Conservation (phyloP, 2,888 invertebrate genomes). For the Nomada ruficornis region DNA sequence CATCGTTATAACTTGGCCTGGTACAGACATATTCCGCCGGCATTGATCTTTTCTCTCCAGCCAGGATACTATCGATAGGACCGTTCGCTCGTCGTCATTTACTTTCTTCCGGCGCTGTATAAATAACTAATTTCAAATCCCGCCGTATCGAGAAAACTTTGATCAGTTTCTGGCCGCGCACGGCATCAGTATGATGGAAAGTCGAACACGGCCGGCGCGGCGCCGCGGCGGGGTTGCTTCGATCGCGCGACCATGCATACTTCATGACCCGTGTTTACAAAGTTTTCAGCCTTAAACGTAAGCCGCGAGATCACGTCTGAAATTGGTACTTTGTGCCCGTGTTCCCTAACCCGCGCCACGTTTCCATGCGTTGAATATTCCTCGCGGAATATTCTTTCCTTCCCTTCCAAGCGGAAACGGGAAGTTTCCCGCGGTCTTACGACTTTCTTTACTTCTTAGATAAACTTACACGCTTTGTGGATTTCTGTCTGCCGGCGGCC, state of each 20-base stretch:
- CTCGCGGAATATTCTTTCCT: not conserved
- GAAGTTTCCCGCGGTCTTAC: not conserved
- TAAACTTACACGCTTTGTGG: not conserved
- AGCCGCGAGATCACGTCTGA: slow-evolving; percentile 30
- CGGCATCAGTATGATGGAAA: slow-evolving; percentile 40
- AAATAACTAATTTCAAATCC: slow-evolving; percentile 81
- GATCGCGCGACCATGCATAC: slow-evolving; percentile 72
- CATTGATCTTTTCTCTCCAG: not conserved
- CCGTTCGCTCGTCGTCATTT: slow-evolving; percentile 33
- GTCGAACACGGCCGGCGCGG: slow-evolving; percentile 12
- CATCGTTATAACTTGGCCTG: too few relatives aligned
- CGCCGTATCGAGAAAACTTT: slow-evolving; percentile 80
- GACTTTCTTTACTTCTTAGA: not conserved
- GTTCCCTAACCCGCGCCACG: not conserved
- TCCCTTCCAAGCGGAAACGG: not conserved
- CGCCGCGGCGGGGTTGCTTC: slow-evolving; percentile 34
- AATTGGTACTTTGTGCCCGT: slow-evolving; percentile 20
- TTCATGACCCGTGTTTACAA: slow-evolving; percentile 65
- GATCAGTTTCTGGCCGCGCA: slow-evolving; percentile 73
- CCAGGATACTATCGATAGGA: not conserved
- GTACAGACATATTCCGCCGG: not conserved
- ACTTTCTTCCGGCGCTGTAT: slow-evolving; percentile 65
- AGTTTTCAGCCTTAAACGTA: slow-evolving; percentile 56
- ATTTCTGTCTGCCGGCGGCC: not conserved
- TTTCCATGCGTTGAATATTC: not conserved